Evolutionary conservation across 2,888 invertebrate species (phyloP).

Genomic region (Mactromeris polynyma): DNA sequence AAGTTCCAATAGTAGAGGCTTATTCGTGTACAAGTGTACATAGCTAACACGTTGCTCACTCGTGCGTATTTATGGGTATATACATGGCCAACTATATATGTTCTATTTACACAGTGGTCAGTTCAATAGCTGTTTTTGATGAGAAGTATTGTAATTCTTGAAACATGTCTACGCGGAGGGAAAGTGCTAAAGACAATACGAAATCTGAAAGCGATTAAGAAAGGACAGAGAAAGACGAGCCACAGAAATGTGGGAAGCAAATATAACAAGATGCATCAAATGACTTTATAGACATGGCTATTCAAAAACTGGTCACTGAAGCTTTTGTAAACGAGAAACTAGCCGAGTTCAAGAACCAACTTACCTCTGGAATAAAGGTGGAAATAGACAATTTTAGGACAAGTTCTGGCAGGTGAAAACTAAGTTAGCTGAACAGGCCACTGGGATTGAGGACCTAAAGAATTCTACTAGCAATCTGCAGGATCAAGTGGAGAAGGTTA

Average conservation of each 20-base stretch:
- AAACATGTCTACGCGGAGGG: no score
- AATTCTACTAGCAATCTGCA: neutral
- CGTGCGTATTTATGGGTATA: no score
- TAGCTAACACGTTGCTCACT: no score
- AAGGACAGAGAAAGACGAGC: neutral
- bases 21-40: no score
- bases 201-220: neutral
- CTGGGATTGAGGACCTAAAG: neutral
- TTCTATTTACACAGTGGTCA: no score
- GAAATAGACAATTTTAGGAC: neutral
- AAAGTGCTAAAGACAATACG: no score
- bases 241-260: neutral
- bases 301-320: neutral
- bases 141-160: no score
- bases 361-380: neutral
- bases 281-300: neutral
- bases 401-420: neutral
- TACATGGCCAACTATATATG: no score
- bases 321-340: neutral
- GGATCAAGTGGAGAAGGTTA: neutral
- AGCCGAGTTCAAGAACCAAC: neutral
- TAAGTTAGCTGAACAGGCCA: neutral
- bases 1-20: no score
- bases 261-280: constrained; percentile 1
- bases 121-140: no score